Evolutionary conservation across 2,888 invertebrate species (phyloP).

Genomic region (Brenthis ino): DNA sequence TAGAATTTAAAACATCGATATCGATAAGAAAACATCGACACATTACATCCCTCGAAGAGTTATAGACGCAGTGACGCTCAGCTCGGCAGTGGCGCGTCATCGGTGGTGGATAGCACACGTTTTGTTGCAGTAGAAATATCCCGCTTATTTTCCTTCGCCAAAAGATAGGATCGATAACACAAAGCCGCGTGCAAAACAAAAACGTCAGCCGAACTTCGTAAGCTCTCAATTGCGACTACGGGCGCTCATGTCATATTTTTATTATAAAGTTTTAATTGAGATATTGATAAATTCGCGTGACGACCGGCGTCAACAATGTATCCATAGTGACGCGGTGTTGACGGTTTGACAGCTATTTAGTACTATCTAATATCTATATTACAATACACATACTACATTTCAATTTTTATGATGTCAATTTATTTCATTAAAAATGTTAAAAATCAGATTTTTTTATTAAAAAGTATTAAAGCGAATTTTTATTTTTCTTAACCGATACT

Average conservation of each 20-base stretch:
- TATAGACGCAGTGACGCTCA: slow-evolving; percentile 69
- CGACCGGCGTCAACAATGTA: slow-evolving; percentile 78
- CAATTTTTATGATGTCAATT: slow-evolving; percentile 14
- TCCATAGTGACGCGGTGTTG: slow-evolving; percentile 79
- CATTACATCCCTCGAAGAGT: slow-evolving; percentile 51
- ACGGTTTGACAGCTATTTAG: slow-evolving; percentile 61
- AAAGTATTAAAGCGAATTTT: slow-evolving; percentile 59
- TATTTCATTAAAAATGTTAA: slow-evolving; percentile 54
- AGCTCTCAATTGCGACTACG: slow-evolving; percentile 24
- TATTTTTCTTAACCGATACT: slow-evolving; percentile 48
- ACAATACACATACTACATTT: too few relatives aligned
- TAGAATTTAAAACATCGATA: slow-evolving; percentile 16
- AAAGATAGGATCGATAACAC: slow-evolving; percentile 47
- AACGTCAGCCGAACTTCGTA: slow-evolving; percentile 28
- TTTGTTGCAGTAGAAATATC: slow-evolving; percentile 38
- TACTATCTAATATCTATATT: slow-evolving; percentile 43
- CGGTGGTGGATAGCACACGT: slow-evolving; percentile 55
- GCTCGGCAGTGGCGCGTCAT: slow-evolving; percentile 68
- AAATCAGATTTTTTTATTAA: slow-evolving; percentile 51
- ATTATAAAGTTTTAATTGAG: slow-evolving; percentile 50
- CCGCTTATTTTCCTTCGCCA: slow-evolving; percentile 37
- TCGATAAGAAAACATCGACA: slow-evolving; percentile 44
- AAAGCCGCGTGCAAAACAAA: slow-evolving; percentile 42
- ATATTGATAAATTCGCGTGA: slow-evolving; percentile 58
- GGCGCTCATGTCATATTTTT: slow-evolving; percentile 42